Base-by-base conservation (phyloP, 2,888 invertebrate genomes). In the Lobophora halterata region DNA sequence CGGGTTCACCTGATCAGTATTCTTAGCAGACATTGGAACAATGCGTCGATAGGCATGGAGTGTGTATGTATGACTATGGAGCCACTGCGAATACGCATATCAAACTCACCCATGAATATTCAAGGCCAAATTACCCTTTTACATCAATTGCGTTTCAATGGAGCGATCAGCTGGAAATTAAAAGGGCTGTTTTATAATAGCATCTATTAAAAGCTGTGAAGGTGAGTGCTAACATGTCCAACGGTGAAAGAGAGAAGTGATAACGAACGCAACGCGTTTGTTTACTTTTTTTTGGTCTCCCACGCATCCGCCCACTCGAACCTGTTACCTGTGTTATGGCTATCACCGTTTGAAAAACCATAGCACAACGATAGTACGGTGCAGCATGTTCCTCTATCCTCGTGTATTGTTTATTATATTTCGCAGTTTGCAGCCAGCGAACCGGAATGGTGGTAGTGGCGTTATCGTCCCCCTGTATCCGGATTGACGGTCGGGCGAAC, bases 81-180 rank as follows among this genome's bases (percentile, higher is more conserved):
- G 52, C 31, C 50, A 54, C 48, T 49, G 52, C 44, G 50, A 47
- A 54, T 61, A 57, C 52, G 54, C 63, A 61, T 65, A 61, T 66
- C 65, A 61, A 71, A 65, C 62, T 57, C 52, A 36, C 40, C 26
- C 42, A 52, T 61, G 55, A 64, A 62, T 64, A 66, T 65, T 55
- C 55, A 44, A 63, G 26, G 19, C 32, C 39, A 27, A 39, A 17
- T 34, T 44, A 46, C 28, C 41, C 49, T 65, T 66, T 64, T 58
- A 60, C 59, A 55, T 55, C 46, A 60, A 49, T 57, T 58, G 58
- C 52, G 25, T 24, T 19, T 57, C 60, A 57, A 62, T 63, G 69
- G 66, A 63, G 72, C 78, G 61, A 48, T 62, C 58, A 75, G 61
- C 56, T 70, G 76, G 73, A 82, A 80, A 73, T 74, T 65, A 61